These are phyloP conservation scores for Charanyca ferruginea DNA, from an alignment of 2,888 invertebrate species.

Conservation along the genomic window DNA sequence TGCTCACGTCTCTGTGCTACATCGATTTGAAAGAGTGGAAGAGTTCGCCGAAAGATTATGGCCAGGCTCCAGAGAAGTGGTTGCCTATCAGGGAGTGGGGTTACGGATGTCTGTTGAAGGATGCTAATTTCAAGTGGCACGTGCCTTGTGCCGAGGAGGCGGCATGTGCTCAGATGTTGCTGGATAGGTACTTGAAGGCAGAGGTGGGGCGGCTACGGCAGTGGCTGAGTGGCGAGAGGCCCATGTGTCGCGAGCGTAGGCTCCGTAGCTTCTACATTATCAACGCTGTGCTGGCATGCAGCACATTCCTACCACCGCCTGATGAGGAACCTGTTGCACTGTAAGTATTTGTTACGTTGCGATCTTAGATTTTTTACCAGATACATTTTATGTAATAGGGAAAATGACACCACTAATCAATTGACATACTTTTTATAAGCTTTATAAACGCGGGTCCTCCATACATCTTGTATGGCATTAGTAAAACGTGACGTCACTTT, in stretches of 20 bases:
- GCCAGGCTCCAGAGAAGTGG: conserved; percentile 92
- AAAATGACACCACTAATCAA: too few species aligned
- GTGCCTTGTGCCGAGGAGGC: conserved; percentile 94
- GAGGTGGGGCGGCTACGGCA: conserved; percentile 92
- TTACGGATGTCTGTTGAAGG: conserved; percentile 92
- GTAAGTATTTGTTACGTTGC: conserved; percentile 81
- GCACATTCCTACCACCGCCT: conserved; percentile 93
- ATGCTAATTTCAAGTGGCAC: conserved; percentile 94
- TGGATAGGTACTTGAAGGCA: conserved; percentile 92
- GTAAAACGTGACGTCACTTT: too few species aligned
- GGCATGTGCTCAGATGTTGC: conserved; percentile 92
- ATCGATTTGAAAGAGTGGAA: conserved; percentile 92
- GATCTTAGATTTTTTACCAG: not conserved
- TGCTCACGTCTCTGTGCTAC: conserved; percentile 91
- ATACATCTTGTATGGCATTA: too few species aligned
- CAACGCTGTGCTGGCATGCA: conserved; percentile 92
- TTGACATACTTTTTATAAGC: too few species aligned
- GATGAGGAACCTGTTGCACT: conserved; percentile 91
- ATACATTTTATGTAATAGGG: too few species aligned
- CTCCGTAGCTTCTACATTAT: conserved; percentile 93
- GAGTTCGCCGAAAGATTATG: conserved; percentile 92
- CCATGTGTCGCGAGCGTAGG: conserved; percentile 92
- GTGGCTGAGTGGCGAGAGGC: conserved; percentile 88
- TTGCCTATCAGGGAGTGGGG: conserved; percentile 96
- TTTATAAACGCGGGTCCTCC: too few species aligned